Percentiles rank a stretch among this genome's conserved stretches.
phyloP scores from a whole-genome alignment of 2,113 vertebrate genomes.

The Trematomus loennbergii region DNA sequence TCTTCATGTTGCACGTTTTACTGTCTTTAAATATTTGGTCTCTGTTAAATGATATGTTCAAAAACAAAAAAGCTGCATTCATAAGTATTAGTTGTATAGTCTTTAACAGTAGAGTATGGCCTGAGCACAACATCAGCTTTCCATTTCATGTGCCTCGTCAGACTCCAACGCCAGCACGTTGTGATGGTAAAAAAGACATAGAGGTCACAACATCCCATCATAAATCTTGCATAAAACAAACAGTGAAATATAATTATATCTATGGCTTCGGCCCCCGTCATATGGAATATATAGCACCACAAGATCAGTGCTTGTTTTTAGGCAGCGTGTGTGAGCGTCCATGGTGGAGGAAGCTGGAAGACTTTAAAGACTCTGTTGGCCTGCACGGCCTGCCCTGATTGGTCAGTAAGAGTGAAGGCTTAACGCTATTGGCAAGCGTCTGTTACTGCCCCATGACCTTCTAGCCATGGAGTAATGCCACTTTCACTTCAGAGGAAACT shows the following conservation, averaged over 20 bases:
- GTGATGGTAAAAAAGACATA: not conserved
- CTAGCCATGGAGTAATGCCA: conserved; percentile 15
- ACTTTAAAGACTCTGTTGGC: not conserved
- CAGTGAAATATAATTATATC: conserved; percentile 45
- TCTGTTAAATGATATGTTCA: conserved; percentile 26
- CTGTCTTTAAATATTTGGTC: conserved; percentile 57
- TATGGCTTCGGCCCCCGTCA: conserved; percentile 44
- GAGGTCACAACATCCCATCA: conserved; percentile 10
- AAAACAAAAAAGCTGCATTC: conserved; percentile 23
- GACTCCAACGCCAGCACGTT: conserved; percentile 23
- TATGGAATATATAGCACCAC: conserved; percentile 56
- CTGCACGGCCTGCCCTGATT: conserved; percentile 32
- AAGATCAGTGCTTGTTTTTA: conserved; percentile 39
- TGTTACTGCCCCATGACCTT: conserved; percentile 5
- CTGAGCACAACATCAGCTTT: conserved; percentile 9
- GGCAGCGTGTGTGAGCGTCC: conserved; percentile 24
- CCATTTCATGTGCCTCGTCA: conserved; percentile 8
- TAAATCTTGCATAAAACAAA: conserved; percentile 48
- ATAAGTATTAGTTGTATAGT: conserved; percentile 20
- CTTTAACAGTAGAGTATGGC: conserved; percentile 12
- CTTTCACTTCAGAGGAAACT: conserved; percentile 1
- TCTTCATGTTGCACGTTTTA: conserved; percentile 27
- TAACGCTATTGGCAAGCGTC: not conserved
- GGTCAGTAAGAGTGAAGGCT: conserved; percentile 6
- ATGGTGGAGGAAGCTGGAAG: conserved; percentile 1